Conservation (phyloP, 2,797 vertebrate species). For the Carcharodon carcharias region DNA sequence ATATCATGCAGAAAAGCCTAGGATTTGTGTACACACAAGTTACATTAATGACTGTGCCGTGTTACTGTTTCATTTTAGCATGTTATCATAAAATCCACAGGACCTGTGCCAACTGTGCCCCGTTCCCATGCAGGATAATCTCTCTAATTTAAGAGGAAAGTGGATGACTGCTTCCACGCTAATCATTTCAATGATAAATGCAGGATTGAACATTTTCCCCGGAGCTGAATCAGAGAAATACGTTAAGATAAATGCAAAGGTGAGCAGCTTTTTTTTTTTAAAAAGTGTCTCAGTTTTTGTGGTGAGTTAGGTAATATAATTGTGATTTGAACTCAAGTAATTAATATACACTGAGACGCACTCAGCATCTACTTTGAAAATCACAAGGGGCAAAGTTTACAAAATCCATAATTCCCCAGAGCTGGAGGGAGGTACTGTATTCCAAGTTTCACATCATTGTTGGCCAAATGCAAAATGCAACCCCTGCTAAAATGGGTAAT, state of each 20-base stretch:
- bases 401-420: background rate
- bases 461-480: background rate
- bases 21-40: background rate
- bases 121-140: conserved; percentile 42
- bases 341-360: background rate
- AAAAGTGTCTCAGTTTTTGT: background rate
- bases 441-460: background rate
- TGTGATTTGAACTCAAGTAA: background rate
- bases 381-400: background rate
- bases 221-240: conserved; percentile 64
- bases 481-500: background rate
- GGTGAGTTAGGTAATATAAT: background rate
- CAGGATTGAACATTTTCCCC: conserved; percentile 81
- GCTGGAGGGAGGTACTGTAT: background rate
- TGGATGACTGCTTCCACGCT: conserved; percentile 67
- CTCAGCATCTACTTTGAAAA: background rate
- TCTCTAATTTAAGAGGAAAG: conserved; percentile 59
- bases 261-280: conserved; percentile 43
- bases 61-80: background rate
- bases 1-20: background rate
- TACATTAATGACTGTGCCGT: background rate
- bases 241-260: conserved; percentile 62
- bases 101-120: conserved; percentile 67
- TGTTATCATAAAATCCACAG: conserved; percentile 54
- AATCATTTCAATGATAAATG: conserved; percentile 58